phyloP scores from a whole-genome alignment of 1,140 invertebrate species.

The Mya arenaria region DNA sequence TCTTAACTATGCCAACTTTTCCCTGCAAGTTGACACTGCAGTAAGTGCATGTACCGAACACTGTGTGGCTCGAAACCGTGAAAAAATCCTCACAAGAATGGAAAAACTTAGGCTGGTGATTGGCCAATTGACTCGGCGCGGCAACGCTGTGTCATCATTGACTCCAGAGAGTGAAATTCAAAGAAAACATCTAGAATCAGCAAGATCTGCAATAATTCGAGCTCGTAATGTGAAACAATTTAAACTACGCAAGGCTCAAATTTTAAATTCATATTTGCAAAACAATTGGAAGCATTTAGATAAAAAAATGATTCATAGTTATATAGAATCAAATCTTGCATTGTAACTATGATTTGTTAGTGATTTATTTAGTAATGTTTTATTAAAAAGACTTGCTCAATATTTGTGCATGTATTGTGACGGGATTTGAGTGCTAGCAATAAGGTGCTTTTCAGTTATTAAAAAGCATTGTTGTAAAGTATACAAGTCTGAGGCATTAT shows the following conservation, averaged over 20 bases:
- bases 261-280: slow-evolving; percentile 29
- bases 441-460: too few relatives aligned
- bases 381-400: too few relatives aligned
- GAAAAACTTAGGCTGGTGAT: neutral
- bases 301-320: slow-evolving; percentile 18
- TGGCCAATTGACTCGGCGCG: slow-evolving; percentile 20
- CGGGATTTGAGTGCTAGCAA: too few relatives aligned
- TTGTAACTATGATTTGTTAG: too few relatives aligned
- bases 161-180: neutral
- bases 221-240: neutral
- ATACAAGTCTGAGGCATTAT: too few relatives aligned
- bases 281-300: slow-evolving; percentile 37
- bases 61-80: slow-evolving; percentile 50
- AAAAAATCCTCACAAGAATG: slow-evolving; percentile 17
- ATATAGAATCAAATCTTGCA: slow-evolving; percentile 3
- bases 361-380: too few relatives aligned
- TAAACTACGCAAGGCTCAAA: slow-evolving; percentile 39
- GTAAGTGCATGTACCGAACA: slow-evolving; percentile 17
- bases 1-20: slow-evolving; percentile 75
- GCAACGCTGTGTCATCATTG: slow-evolving; percentile 12
- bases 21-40: slow-evolving; percentile 46
- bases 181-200: neutral
- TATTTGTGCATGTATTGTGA: too few relatives aligned
- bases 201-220: neutral
- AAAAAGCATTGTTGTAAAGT: too few relatives aligned